phyloP scores from a whole-genome alignment of 2,888 invertebrate species.

The Andrena haemorrhoa region DNA sequence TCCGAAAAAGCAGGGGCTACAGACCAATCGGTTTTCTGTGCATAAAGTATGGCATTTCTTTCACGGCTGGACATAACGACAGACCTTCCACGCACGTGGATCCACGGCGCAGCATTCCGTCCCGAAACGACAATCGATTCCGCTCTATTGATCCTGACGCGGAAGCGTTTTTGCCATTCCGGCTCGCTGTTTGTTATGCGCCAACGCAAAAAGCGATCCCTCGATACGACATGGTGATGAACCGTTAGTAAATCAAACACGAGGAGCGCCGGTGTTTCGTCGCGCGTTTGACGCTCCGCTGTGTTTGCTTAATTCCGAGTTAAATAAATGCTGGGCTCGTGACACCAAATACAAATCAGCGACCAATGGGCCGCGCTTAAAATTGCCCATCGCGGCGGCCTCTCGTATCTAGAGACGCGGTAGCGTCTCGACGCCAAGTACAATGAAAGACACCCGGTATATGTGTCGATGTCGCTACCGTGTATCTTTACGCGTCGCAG shows the following conservation, averaged over 20 bases:
- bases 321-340: neutral
- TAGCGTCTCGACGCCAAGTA: no score
- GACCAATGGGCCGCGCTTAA: no score
- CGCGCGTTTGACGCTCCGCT: neutral
- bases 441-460: no score
- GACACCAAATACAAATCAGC: neutral
- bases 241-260: constrained; percentile 25
- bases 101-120: constrained; percentile 22
- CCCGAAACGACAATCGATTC: constrained; percentile 53
- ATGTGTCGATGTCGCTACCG: no score
- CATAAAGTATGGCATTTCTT: constrained; percentile 60
- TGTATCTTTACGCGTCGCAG: no score
- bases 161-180: constrained; percentile 48
- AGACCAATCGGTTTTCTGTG: constrained; percentile 59
- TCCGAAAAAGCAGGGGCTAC: constrained; percentile 60
- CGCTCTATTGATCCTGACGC: constrained; percentile 54
- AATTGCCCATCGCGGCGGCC: no score
- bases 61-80: constrained; percentile 39
- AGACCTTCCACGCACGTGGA: constrained; percentile 42
- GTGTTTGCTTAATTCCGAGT: neutral
- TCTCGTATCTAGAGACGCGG: no score
- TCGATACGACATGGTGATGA: constrained; percentile 10
- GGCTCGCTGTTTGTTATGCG: constrained; percentile 3
- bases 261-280: neutral
- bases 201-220: constrained; percentile 10